Evolutionary conservation across 2,113 vertebrate genomes (phyloP), one percentile per base, ranked within the genome.

Genomic region (Empidonax alnorum): DNA sequence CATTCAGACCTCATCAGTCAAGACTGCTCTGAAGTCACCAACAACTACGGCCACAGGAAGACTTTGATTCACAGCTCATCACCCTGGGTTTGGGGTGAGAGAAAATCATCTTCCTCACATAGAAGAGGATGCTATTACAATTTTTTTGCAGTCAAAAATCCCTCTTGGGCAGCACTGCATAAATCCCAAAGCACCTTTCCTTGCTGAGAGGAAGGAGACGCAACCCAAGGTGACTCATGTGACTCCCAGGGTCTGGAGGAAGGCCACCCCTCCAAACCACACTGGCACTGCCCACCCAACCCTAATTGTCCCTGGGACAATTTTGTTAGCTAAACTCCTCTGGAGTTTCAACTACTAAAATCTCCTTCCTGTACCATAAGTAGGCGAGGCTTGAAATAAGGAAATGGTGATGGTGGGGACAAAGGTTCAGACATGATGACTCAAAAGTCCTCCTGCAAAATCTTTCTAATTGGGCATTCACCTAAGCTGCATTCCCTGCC

Each of bases 391-490:
- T 67, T 27, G 65, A 95, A 93, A 86, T 63, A 81, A 50, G 67
- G 52, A 84, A 71, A 83, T 37, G 33, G 39, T 55, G 46, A 37
- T 58, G 50, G 59, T 47, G 46, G 44, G 33, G 52, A 69, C 37
- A 87, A 18, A 86, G 37, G 41, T 37, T 90, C 5, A 17, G 87
- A 86, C 9, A 2, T 66, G 87, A 86, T 55, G 46, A 89, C 88
- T 95, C 92, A 69, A 96, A 96, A 67, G 74, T 73, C 46, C 83
- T 71, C 30, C 92, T 95, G 89, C 86, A 87, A 93, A 98, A 92
- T 72, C 75, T 73, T 97, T 92, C 85, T 96, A 94, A 97, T 67
- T 92, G 92, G 86, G 61, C 87, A 96, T 94, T 95, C 94, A 93
- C 78, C 79, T 93, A 84, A 84, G 87, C 81, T 71, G 53, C n/a